Evolutionary conservation across 2,888 invertebrate genomes (phyloP).

Genomic region (Penaeus monodon): DNA sequence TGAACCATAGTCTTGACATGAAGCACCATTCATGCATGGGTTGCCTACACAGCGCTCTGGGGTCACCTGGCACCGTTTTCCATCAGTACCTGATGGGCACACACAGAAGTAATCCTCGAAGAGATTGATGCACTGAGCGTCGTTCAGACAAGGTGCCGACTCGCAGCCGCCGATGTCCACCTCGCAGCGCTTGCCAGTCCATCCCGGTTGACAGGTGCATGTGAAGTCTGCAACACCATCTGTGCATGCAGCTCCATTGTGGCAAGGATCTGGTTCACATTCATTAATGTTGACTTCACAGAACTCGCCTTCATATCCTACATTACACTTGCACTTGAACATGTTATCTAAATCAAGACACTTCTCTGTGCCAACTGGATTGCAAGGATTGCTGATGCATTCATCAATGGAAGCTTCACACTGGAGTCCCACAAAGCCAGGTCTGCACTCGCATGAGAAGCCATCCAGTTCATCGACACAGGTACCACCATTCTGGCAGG

Average conservation of each 20-base stretch:
- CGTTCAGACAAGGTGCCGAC: constrained; percentile 90
- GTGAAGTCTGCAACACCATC: constrained; percentile 88
- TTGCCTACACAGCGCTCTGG: constrained; percentile 94
- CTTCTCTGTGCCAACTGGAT: constrained; percentile 87
- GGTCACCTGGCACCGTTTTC: constrained; percentile 96
- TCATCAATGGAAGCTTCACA: constrained; percentile 95
- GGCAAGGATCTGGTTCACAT: constrained; percentile 86
- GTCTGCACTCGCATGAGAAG: constrained; percentile 91
- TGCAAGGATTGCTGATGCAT: constrained; percentile 91
- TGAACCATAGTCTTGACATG: constrained; percentile 95
- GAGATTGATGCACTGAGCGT: constrained; percentile 89
- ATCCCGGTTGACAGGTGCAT: constrained; percentile 86
- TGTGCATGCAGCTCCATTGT: constrained; percentile 88
- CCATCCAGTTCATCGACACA: constrained; percentile 88
- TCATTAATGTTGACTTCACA: constrained; percentile 91
- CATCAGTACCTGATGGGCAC: constrained; percentile 94
- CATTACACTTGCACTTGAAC: constrained; percentile 87
- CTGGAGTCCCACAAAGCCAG: constrained; percentile 86
- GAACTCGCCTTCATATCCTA: constrained; percentile 86
- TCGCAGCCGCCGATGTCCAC: constrained; percentile 88
- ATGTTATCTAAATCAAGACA: constrained; percentile 84
- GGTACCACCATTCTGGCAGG: constrained; percentile 92
- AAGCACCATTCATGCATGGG: constrained; percentile 95
- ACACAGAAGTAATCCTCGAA: constrained; percentile 78
- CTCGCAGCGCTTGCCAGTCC: constrained; percentile 89